Base-by-base conservation (phyloP, 2,888 invertebrate genomes). In the Limenitis camilla region DNA sequence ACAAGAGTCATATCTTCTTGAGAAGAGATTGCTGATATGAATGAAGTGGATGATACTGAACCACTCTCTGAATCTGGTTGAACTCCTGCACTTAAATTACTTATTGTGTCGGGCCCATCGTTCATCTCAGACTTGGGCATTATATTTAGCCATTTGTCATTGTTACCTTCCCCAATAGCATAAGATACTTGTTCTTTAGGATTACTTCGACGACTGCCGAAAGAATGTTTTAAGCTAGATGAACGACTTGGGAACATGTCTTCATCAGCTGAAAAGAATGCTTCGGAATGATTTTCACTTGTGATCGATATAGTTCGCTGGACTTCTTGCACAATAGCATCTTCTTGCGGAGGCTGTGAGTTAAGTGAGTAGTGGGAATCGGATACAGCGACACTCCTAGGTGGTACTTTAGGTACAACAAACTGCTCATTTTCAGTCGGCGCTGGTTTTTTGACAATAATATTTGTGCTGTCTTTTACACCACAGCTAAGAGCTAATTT, bases 231-330 rank as follows among this genome's bases (percentile, higher is more conserved):
- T 48, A 92, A 75, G 63, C 92, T 92, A 0, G 92, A 92, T 19
- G 91, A 92, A 8, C 92, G 84, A 64, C 92, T 92, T 28, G 90
- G 91, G 61, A 90, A 90, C 65, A 93, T 90, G 64, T 96, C 97
- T 79, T 97, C 97, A 69, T 97, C 96, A 0, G 97, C 97, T 0
- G 97, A 97, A 74, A 95, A 97, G 80, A 96, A 97, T 47, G 94
- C 93, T 78, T 97, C 97, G 0, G 95, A 95, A 66, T 94, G 95
- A 75, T 96, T 96, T 76, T 96, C 96, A 55, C 95, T 95, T 1
- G 94, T 94, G 72, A 96, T 92, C 0, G 96, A 96, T 69, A 94
- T 92, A 0, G 96, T 95, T 65, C 96, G 88, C 76, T 95, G 94
- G 0, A 92, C 92, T 77, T 92, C 91, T 64, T 90, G 89, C 32